Evolutionary conservation across 2,888 invertebrate species (phyloP).

Genomic region (Vesta saturnalis): DNA sequence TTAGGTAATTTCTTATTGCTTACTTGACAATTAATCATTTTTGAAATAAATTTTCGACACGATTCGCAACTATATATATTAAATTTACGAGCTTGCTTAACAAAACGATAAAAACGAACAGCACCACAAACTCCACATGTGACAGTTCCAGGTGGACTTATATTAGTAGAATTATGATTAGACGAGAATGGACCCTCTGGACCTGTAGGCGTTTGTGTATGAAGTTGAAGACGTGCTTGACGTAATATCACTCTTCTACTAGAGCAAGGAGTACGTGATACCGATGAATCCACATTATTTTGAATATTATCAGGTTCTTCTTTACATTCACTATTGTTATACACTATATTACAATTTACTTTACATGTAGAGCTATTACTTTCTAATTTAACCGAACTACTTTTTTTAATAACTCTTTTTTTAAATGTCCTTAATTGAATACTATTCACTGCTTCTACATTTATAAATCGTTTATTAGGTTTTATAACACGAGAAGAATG

Average conservation of each 20-base stretch:
- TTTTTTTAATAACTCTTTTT: constrained; percentile 54
- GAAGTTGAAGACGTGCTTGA: constrained; percentile 74
- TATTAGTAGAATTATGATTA: constrained; percentile 53
- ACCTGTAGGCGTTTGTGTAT: constrained; percentile 61
- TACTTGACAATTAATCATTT: constrained; percentile 77
- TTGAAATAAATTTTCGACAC: constrained; percentile 87
- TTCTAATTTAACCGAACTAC: constrained; percentile 18
- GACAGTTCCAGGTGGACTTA: constrained; percentile 71
- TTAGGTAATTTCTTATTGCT: constrained; percentile 67
- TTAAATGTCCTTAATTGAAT: constrained; percentile 57
- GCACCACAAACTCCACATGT: constrained; percentile 85
- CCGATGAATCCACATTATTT: constrained; percentile 62
- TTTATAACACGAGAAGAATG: constrained; percentile 89
- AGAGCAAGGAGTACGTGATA: constrained; percentile 60
- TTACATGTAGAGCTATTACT: constrained; percentile 7
- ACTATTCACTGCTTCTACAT: constrained; percentile 63
- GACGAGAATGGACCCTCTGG: constrained; percentile 77
- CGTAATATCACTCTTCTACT: constrained; percentile 76
- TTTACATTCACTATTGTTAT: constrained; percentile 23
- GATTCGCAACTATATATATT: constrained; percentile 87
- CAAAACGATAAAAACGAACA: constrained; percentile 78
- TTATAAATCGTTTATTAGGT: constrained; percentile 86
- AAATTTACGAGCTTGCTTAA: constrained; percentile 83
- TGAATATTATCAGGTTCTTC: constrained; percentile 60
- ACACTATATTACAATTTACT: constrained; percentile 8